These are phyloP conservation scores for Dryoscopus gambensis DNA, from an alignment of 2,113 vertebrate species.

Conservation along the genomic window DNA sequence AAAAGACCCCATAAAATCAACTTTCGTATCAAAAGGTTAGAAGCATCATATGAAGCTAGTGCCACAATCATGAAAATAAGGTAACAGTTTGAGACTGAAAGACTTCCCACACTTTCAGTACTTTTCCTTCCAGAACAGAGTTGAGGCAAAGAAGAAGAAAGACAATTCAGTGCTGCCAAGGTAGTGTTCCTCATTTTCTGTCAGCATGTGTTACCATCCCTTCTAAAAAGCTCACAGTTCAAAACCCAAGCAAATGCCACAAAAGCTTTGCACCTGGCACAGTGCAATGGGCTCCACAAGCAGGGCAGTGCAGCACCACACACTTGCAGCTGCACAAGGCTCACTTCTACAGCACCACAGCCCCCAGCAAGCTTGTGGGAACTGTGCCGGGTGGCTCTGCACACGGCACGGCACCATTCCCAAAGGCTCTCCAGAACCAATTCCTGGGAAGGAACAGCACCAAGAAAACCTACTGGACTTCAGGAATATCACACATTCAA, in stretches of 20 bases:
- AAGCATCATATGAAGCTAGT: background rate
- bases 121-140: background rate
- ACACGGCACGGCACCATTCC: background rate
- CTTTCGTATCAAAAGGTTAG: background rate
- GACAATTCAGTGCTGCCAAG: background rate
- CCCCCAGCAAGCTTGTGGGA: fast-evolving
- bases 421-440: background rate
- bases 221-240: background rate
- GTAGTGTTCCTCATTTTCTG: background rate
- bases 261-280: background rate
- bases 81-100: background rate
- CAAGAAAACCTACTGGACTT: background rate
- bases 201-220: background rate
- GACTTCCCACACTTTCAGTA: background rate
- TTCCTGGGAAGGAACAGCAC: background rate
- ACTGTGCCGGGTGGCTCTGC: fast-evolving
- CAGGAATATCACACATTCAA: background rate
- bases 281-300: background rate
- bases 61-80: background rate
- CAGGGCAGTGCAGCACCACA: background rate
- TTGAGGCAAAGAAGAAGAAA: background rate
- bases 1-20: background rate
- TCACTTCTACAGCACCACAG: background rate
- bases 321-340: background rate
- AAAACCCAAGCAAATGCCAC: background rate